Evolutionary conservation across 2,113 vertebrate species (phyloP), one percentile per base, ranked within the genome.

Genomic region (Pycnonotus jocosus): DNA sequence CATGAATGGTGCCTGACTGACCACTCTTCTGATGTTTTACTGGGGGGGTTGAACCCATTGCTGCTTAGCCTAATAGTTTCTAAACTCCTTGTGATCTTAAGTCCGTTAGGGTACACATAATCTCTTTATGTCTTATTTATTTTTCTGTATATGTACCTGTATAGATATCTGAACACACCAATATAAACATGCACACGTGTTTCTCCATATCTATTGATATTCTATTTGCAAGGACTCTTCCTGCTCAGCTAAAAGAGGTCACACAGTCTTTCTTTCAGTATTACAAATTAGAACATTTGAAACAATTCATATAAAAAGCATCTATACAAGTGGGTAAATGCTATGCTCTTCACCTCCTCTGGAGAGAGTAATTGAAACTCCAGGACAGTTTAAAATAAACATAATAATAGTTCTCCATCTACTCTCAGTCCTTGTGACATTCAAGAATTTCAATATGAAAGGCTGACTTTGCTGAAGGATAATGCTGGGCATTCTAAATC

Each of bases 401-500:
- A 80, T 89, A 95, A 92, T 96, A 94, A 91, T 93, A 87, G 45
- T 61, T 96, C 60, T 77, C 24, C 58, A 71, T 90, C 80, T 93
- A 64, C 56, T 76, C 47, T 93, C 70, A 87, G 66, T 93, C 77
- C 90, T 87, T 94, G 73, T 95, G 87, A 90, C 85, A 93, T 44
- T 85, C 57, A 48, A 86, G 54, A 93, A 95, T 93, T 96, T 97
- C 79, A 95, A 50, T 93, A 85, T 94, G 84, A 97, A 94, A 88
- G 57, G 27, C 31, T 97, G 92, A 94, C 62, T 94, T 97, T 82
- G 60, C 53, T 92, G 85, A 95, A 93, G 82, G 70, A 92, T 93
- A 93, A 80, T 68, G 44, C 40, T 79, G 69, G 85, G 72, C 62
- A 94, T 90, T 97, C 62, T 90, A 94, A 96, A 73, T 87, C 47